Base-by-base conservation (phyloP, 1,140 invertebrate genomes). In the Globodera rostochiensis region DNA sequence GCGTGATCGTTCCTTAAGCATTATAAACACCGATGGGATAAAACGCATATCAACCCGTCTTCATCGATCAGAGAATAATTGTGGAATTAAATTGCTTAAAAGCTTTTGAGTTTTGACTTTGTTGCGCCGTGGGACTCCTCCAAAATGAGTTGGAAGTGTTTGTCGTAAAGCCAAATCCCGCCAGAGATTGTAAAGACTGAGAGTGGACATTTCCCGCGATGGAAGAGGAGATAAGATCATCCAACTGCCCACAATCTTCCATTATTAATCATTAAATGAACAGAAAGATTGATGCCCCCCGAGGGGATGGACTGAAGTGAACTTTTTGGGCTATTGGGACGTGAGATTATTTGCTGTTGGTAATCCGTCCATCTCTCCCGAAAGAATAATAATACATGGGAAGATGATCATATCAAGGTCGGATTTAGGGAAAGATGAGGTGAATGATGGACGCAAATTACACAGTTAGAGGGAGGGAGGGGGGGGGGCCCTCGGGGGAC, bases 321-420 rank as follows among this genome's bases (percentile, higher is more conserved):
- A 64, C 57, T 64, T 64, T 64, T 13, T 19, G 57, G 57, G 69
- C 25, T 71, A 47, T 71, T 36, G 69, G 69, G 69, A 71, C 36
- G 69, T 47, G 46, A 36, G 46, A 36, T 25, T 47, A 15, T 11
- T 13, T 7, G 1, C 11, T 45, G 9, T 7, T 36, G 74, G 53
- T 76, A 64, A 76, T 76, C 64, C 74, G 36, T 36, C 36, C 36
- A 0, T 3, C 36, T 3, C 36, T 3, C 53, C n/a, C 15, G 47
- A 71, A 74, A 57, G 60, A 74, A 74, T 57, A 74, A 74, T 74
- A 25, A 74, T 74, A 25, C 45, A 67, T 76, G 19, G n/a, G 15
- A 64, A 64, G 57, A 71, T 71, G 69, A 47, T 11, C 67, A 45
- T 7, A 69, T 19, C 69, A 71, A 71, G 69, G 69, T 71, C 69